Evolutionary conservation across 2,113 vertebrate genomes (phyloP), one percentile per base, ranked within the genome.

Genomic region (Tiliqua scincoides): DNA sequence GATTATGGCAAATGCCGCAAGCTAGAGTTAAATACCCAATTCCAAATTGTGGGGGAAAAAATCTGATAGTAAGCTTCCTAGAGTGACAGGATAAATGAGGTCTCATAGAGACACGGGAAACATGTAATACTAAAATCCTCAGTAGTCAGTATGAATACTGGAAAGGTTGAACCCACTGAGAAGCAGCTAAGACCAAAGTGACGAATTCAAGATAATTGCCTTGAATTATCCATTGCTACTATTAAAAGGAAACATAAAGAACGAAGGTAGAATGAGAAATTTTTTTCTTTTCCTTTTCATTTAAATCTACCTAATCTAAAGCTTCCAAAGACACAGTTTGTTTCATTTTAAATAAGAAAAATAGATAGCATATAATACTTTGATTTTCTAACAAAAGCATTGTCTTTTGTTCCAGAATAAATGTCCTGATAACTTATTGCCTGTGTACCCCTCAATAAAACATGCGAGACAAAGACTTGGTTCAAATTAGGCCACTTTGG

Each of bases 1-100:
- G 84, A 86, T 80, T 86, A 86, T 80, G 23, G 77, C 67, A 86
- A 86, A 85, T 72, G 76, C 84, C 37, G 27, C 67, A 71, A 43
- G 20, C 65, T 84, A 72, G 40, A 84, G 73, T 79, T 79, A 71
- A 75, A 61, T 80, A 62, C 63, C 85, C 68, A 80, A 52, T 80
- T 80, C 68, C 68, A 86, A 80, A 80, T 86, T 7, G 23, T 59
- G 59, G 17, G 32, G 18, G 25, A 43, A 43, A 62, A 21, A 2
- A 80, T 86, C 77, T 73, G 84, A 79, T 63, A 79, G 76, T 71
- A 59, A 79, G 67, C 30, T 80, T 86, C 57, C 40, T 25, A 61
- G 37, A 73, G 4, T 79, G 76, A 86, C 40, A 80, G 57, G 37
- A 80, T 80, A 63, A 86, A 80, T 73, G 76, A 79, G 27, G 25